A percentile compares a stretch with the other conserved stretches of the same genome.
Evolutionary conservation across 2,797 vertebrate genomes (phyloP).

Genomic region (Liasis olivaceus): DNA sequence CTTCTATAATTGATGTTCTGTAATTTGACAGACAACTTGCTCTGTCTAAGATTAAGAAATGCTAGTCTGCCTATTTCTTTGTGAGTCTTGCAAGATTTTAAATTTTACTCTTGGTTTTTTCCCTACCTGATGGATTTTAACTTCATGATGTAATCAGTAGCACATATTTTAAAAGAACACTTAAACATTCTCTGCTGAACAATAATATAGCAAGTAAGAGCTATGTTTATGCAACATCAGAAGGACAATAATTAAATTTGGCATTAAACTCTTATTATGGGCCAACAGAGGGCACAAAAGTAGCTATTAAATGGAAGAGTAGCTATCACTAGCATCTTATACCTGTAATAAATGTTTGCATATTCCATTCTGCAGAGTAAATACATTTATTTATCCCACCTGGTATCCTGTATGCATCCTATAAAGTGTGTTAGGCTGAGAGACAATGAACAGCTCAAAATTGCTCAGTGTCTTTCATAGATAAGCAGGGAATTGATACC

Average conservation of each 20-base stretch:
- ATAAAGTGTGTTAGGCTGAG: neutral
- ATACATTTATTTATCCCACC: neutral
- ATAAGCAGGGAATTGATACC: neutral
- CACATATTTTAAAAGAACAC: neutral
- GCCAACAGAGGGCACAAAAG: neutral
- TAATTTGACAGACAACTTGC: neutral
- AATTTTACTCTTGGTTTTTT: neutral
- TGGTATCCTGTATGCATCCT: neutral
- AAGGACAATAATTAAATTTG: neutral
- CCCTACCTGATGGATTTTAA: neutral
- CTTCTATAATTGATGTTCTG: neutral
- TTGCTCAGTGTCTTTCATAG: neutral
- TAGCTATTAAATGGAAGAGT: neutral
- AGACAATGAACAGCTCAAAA: neutral
- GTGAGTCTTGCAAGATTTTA: neutral
- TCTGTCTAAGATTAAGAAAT: neutral
- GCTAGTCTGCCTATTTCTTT: neutral
- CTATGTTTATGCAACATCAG: neutral
- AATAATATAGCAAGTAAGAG: neutral
- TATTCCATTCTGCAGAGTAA: neutral
- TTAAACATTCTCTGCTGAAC: neutral
- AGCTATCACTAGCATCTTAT: neutral
- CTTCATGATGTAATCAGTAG: neutral
- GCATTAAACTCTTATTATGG: neutral
- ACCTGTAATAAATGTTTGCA: neutral